Conservation (phyloP, 2,888 invertebrate species). For the Cataglyphis cursor region DNA sequence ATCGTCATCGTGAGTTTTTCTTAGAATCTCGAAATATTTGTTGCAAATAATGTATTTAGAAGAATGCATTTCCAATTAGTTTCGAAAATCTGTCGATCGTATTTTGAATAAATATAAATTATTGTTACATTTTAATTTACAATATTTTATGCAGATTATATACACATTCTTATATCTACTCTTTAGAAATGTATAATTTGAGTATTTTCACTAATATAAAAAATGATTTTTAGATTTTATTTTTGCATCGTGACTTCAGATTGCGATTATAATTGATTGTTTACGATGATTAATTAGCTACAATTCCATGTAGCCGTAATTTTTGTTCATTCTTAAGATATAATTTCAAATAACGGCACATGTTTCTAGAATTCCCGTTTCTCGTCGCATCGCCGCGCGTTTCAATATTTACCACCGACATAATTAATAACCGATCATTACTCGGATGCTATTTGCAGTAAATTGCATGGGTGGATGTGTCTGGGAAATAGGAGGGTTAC, state of each 20-base stretch:
- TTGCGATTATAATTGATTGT: background rate
- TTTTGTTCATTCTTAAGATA: background rate
- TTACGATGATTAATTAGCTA: slow-evolving; percentile 1
- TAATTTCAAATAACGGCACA: slow-evolving; percentile 20
- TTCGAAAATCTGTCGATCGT: background rate
- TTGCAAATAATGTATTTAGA: background rate
- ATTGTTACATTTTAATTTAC: background rate
- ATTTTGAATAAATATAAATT: background rate
- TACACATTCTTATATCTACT: background rate
- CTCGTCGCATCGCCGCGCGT: slow-evolving; percentile 16
- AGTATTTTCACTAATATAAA: background rate
- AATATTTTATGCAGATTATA: background rate
- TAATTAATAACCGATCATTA: slow-evolving; percentile 37
- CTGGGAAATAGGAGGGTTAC: background rate
- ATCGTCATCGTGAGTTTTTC: background rate
- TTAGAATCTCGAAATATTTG: background rate
- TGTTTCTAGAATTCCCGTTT: background rate
- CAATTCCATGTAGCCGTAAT: background rate
- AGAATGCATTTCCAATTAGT: background rate
- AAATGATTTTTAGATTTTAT: background rate
- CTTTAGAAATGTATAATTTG: slow-evolving; percentile 2
- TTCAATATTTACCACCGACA: slow-evolving; percentile 23
- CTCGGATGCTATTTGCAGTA: slow-evolving; percentile 16
- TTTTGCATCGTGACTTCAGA: background rate
- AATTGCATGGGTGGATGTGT: background rate